These are phyloP conservation scores for Cryptocephalus moraei DNA, from an alignment of 2,888 invertebrate genomes.

Conservation along the genomic window DNA sequence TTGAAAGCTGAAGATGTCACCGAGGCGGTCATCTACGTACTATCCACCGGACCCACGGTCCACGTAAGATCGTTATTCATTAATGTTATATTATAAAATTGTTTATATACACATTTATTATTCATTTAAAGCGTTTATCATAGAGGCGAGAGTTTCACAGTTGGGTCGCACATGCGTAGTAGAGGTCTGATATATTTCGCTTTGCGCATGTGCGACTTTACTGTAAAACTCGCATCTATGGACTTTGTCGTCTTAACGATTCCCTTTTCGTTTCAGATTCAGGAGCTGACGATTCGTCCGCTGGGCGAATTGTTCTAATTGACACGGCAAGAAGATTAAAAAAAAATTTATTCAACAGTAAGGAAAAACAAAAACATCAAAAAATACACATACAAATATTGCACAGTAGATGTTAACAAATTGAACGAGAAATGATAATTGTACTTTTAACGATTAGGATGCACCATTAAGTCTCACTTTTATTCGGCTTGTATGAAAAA, in stretches of 20 bases:
- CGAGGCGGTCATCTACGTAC: conserved; percentile 17
- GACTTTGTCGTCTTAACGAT: no score
- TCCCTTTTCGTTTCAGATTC: conserved; percentile 8
- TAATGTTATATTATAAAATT: background rate
- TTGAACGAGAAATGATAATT: no score
- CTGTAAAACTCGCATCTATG: no score
- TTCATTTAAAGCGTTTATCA: background rate
- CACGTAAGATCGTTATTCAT: conserved; percentile 11
- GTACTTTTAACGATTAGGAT: no score
- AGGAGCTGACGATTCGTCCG: conserved; percentile 11
- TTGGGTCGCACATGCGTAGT: no score
- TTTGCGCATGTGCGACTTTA: no score
- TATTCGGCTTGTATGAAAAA: no score
- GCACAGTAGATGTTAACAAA: no score
- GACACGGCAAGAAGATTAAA: background rate
- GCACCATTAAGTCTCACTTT: no score
- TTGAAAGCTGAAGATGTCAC: conserved; percentile 19
- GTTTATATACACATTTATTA: background rate
- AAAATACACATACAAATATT: background rate
- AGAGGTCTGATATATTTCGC: no score
- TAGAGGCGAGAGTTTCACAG: background rate
- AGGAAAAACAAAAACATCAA: background rate
- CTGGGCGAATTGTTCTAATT: conserved; percentile 7
- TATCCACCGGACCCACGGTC: conserved; percentile 18
- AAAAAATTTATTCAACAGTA: background rate